A percentile compares a stretch with the other conserved stretches of the same genome.
phyloP scores from a whole-genome alignment of 2,113 vertebrate species.

The Pelecanus crispus region DNA sequence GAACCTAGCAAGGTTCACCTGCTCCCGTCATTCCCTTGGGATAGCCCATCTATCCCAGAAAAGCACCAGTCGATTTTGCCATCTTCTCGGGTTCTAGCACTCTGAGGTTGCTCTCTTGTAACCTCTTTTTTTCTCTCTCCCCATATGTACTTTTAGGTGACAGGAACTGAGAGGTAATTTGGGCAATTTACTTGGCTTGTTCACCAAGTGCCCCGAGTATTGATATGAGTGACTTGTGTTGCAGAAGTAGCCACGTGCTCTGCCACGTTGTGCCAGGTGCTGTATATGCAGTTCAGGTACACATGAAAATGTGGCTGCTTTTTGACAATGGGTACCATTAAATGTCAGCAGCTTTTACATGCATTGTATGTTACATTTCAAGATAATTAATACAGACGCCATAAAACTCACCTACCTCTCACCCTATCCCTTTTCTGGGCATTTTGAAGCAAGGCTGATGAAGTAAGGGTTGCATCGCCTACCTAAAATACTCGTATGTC shows the following conservation, averaged over 20 bases:
- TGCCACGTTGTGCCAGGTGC: neutral
- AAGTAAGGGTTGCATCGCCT: neutral
- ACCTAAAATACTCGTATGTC: neutral
- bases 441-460: neutral
- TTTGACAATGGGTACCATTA: neutral
- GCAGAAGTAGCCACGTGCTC: neutral
- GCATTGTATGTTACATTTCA: neutral
- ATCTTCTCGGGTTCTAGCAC: neutral
- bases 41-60: neutral
- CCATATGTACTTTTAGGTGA: neutral
- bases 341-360: neutral
- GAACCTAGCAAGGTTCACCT: neutral
- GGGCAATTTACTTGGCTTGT: neutral
- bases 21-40: neutral
- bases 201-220: neutral
- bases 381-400: neutral
- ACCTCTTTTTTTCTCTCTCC: neutral
- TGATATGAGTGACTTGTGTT: neutral
- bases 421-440: neutral
- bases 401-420: neutral
- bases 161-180: neutral
- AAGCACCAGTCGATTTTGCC: neutral
- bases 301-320: neutral
- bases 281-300: neutral
- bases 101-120: neutral